A percentile compares a stretch with the other conserved stretches of the same genome.
Evolutionary conservation across 2,797 vertebrate species (phyloP).

Genomic region (Cephalopachus bancanus): DNA sequence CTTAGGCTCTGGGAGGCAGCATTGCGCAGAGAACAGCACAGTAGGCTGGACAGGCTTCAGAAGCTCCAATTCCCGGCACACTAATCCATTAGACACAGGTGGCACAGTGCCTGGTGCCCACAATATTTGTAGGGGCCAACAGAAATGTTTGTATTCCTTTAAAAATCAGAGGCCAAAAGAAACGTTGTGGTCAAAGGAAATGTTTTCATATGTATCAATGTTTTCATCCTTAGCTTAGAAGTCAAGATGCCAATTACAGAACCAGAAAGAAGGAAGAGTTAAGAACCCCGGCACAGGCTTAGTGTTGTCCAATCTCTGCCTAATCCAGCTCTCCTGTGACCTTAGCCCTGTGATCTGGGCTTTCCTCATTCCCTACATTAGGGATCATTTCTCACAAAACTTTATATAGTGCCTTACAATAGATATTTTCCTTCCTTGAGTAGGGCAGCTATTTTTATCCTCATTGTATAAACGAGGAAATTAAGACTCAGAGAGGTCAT

Average conservation of each 20-base stretch:
- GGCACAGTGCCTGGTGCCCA: background rate
- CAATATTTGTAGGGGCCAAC: constrained; percentile 27
- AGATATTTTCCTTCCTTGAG: constrained; percentile 32
- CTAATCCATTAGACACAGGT: background rate
- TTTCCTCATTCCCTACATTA: constrained; percentile 7
- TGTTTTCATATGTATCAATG: constrained; percentile 57
- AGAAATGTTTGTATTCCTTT: constrained; percentile 41
- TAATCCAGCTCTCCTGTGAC: background rate
- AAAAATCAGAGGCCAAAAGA: constrained; percentile 53
- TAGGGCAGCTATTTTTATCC: constrained; percentile 14
- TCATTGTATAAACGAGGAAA: constrained; percentile 51
- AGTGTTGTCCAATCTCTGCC: background rate
- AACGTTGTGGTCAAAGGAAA: constrained; percentile 65
- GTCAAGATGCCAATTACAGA: background rate
- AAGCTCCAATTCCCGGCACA: constrained; percentile 7
- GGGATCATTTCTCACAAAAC: constrained; percentile 51
- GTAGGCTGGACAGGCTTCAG: background rate
- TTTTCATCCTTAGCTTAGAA: constrained; percentile 48
- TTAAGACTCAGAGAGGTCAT: constrained; percentile 15
- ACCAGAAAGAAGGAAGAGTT: constrained; percentile 13
- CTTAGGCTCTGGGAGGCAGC: constrained; percentile 64
- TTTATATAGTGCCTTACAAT: constrained; percentile 9
- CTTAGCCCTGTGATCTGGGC: background rate
- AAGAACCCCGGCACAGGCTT: background rate
- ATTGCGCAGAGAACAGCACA: constrained; percentile 35